These are phyloP conservation scores for Callospermophilus lateralis DNA, from an alignment of 2,113 vertebrate genomes.

Conservation along the genomic window DNA sequence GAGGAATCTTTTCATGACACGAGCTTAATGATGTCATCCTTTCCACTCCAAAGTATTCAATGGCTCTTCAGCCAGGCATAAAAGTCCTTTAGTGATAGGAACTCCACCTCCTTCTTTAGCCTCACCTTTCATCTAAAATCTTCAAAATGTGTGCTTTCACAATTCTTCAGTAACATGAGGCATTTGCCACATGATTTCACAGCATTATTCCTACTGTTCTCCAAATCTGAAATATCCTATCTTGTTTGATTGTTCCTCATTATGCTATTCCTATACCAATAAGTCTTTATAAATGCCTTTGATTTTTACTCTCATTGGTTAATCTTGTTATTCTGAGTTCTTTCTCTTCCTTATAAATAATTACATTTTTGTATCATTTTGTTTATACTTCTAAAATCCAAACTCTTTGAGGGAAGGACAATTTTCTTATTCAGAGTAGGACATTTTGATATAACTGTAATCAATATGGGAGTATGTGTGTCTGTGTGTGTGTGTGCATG, in stretches of 20 bases:
- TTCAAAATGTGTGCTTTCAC: background rate
- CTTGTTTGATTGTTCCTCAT: background rate
- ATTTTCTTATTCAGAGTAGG: constrained; percentile 5
- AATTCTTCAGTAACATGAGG: background rate
- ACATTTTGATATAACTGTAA: background rate
- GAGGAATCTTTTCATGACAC: background rate
- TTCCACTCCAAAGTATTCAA: background rate
- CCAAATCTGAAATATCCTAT: background rate
- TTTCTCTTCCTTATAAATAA: constrained; percentile 32
- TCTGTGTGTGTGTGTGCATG: too few relatives aligned
- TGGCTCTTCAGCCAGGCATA: background rate
- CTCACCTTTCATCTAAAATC: background rate
- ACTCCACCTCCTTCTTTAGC: background rate
- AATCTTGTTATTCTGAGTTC: constrained; percentile 22
- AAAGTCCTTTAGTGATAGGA: background rate
- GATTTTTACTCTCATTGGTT: constrained; percentile 38
- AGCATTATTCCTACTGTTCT: background rate
- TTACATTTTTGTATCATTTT: constrained; percentile 43
- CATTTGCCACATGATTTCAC: background rate
- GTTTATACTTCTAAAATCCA: constrained; percentile 56
- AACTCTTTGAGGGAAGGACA: background rate
- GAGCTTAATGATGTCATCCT: background rate
- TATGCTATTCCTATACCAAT: background rate
- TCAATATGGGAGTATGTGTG: background rate
- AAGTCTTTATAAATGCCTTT: constrained; percentile 49